A percentile compares a stretch with the other conserved stretches of the same genome.
These are phyloP conservation scores for Aelia acuminata DNA, from an alignment of 2,888 invertebrate species.

Conservation along the genomic window DNA sequence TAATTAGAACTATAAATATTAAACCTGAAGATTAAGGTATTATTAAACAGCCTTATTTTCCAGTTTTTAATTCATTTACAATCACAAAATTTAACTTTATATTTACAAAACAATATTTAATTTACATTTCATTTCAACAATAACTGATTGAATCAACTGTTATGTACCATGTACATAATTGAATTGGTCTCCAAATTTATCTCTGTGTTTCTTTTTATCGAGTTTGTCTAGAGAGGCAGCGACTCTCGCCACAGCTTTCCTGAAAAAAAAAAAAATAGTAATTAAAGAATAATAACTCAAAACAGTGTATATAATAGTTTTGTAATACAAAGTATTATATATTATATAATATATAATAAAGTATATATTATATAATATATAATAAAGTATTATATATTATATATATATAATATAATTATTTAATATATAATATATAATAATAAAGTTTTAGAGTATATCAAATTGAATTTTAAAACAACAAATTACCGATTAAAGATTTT, in stretches of 20 bases:
- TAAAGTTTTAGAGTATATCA: too few species aligned
- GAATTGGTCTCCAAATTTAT: conserved; percentile 73
- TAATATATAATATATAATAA: not conserved
- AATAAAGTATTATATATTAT: not conserved
- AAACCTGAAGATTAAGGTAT: not conserved
- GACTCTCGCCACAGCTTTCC: conserved; percentile 70
- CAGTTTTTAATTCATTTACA: not conserved
- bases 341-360: too few species aligned
- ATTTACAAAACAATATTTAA: not conserved
- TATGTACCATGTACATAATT: conserved; percentile 68
- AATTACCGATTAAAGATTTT: conserved; percentile 72
- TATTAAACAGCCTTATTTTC: not conserved
- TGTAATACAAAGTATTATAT: too few species aligned
- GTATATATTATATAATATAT: too few species aligned
- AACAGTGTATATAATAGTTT: too few species aligned
- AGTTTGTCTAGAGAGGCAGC: conserved; percentile 70
- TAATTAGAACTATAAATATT: not conserved
- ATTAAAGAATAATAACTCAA: not conserved
- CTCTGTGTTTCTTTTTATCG: conserved; percentile 69
- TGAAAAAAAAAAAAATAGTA: conserved; percentile 66
- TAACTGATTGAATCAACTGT: not conserved
- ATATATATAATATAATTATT: not conserved
- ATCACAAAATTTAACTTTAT: not conserved
- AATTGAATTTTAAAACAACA: conserved; percentile 24
- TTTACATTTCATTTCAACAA: not conserved